Evolutionary conservation across 1,140 invertebrate species (phyloP).

Genomic region (Lepidurus couesii): DNA sequence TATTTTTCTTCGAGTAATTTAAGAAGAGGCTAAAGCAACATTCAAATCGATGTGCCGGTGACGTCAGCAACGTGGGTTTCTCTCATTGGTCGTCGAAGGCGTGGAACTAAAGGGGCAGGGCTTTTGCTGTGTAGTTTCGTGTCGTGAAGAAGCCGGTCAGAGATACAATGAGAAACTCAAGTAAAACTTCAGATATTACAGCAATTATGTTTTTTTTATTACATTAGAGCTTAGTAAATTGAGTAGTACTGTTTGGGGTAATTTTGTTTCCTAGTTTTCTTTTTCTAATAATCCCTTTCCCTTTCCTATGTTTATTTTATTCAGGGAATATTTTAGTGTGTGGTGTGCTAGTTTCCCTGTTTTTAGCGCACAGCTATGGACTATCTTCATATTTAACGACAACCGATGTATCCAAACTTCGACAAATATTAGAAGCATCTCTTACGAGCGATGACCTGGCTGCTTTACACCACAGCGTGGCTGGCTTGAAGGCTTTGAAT

Average conservation of each 20-base stretch:
- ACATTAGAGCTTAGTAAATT: not conserved
- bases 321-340: slow-evolving; percentile 6
- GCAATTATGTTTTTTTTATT: not conserved
- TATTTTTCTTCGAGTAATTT: too few species aligned
- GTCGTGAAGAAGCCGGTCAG: slow-evolving; percentile 7
- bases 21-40: not conserved
- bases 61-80: slow-evolving; percentile 9
- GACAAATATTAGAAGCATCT: slow-evolving; percentile 25
- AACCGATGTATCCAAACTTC: slow-evolving; percentile 23
- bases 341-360: slow-evolving; percentile 17
- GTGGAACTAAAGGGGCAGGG: not conserved
- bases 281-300: too few species aligned
- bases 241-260: not conserved
- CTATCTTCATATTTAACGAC: slow-evolving; percentile 29
- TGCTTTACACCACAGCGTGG: slow-evolving; percentile 24
- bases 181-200: not conserved
- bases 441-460: slow-evolving; percentile 24
- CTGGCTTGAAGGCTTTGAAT: slow-evolving; percentile 22
- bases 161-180: slow-evolving; percentile 13
- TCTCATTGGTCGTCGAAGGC: not conserved
- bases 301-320: too few species aligned
- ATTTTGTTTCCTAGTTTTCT: too few species aligned
- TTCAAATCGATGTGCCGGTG: not conserved
- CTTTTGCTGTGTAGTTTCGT: slow-evolving; percentile 13
- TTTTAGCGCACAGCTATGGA: slow-evolving; percentile 23